A percentile compares a stretch with the other conserved stretches of the same genome.
These are phyloP conservation scores for Leucosticte australis DNA, from an alignment of 2,113 vertebrate genomes.

Conservation along the genomic window DNA sequence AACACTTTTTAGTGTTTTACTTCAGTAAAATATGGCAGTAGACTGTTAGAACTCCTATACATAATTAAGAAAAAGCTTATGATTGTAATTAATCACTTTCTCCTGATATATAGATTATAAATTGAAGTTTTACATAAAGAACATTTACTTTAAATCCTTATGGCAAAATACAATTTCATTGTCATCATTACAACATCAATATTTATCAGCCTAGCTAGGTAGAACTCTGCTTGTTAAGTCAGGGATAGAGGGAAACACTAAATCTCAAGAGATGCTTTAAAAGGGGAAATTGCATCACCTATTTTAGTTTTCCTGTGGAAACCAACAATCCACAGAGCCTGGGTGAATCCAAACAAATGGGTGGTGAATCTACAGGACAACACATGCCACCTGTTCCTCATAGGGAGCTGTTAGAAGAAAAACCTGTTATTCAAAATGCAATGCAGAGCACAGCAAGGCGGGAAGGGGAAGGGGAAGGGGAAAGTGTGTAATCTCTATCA, in stretches of 20 bases:
- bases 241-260: background rate
- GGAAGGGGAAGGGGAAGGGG: background rate
- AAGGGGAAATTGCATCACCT: background rate
- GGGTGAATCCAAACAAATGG: background rate
- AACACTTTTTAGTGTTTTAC: background rate
- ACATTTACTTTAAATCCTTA: background rate
- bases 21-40: background rate
- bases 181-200: background rate
- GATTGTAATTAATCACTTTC: background rate
- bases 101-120: background rate
- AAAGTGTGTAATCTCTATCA: background rate
- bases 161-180: background rate
- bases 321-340: background rate
- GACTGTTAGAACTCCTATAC: background rate
- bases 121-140: background rate
- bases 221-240: background rate
- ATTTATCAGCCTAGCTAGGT: background rate
- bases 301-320: background rate
- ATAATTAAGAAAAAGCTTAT: constrained; percentile 14
- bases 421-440: background rate
- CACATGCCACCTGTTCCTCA: background rate
- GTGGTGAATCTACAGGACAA: background rate
- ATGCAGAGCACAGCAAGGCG: too few species aligned
- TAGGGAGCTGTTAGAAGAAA: background rate
- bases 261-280: background rate